Evolutionary conservation across 2,888 invertebrate species (phyloP).

Genomic region (Rotaria magnacalcarata): DNA sequence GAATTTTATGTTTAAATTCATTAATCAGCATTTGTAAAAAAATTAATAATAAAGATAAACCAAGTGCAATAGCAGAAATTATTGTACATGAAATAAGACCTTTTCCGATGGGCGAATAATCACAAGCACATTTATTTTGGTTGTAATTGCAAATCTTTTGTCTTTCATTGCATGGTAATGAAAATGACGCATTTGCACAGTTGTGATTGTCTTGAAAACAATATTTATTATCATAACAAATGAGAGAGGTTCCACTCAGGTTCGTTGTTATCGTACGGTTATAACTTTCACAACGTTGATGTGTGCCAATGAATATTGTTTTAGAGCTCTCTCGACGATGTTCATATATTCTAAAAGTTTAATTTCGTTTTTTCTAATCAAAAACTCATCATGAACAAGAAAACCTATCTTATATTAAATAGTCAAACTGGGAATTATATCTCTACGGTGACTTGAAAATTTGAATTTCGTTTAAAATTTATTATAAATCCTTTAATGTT

Average conservation of each 20-base stretch:
- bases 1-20: constrained; percentile 13
- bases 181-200: no score
- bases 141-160: background rate
- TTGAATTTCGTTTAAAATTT: no score
- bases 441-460: no score
- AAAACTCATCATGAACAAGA: no score
- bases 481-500: no score
- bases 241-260: no score
- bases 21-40: background rate
- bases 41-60: background rate
- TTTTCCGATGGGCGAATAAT: constrained; percentile 10
- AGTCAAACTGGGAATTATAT: no score
- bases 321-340: background rate
- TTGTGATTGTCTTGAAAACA: background rate
- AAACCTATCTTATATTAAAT: no score
- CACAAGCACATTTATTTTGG: background rate
- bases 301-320: background rate
- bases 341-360: background rate
- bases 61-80: background rate
- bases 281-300: background rate
- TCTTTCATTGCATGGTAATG: no score
- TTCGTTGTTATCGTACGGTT: fast-evolving
- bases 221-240: constrained; percentile 19
- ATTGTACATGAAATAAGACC: constrained; percentile 22
- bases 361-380: background rate